Conservation (phyloP, 2,888 invertebrate species). For the Eupithecia pulchellata region DNA sequence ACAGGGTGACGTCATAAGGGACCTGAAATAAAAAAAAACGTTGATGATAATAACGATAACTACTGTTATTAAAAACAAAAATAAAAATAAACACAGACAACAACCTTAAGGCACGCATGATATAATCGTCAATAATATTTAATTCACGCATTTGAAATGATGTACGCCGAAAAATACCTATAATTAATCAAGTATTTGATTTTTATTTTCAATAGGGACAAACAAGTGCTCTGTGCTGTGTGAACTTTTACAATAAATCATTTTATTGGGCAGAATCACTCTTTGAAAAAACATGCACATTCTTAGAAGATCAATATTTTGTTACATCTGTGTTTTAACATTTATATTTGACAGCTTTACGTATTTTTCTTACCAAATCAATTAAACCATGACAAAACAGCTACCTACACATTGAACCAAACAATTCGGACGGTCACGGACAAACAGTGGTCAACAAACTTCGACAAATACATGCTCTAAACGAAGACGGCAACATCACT, state of each 20-base stretch:
- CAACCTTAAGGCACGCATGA: slow-evolving; percentile 6
- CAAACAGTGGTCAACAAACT: slow-evolving; percentile 52
- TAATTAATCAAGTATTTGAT: background rate
- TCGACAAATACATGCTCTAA: slow-evolving; percentile 61
- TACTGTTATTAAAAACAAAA: background rate
- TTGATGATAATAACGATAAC: background rate
- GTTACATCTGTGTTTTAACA: background rate
- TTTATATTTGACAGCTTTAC: background rate
- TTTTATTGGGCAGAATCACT: background rate
- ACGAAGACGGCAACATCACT: slow-evolving; percentile 70
- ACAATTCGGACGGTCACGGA: slow-evolving; percentile 48
- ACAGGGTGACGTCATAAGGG: slow-evolving; percentile 98
- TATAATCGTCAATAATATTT: background rate
- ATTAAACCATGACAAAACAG: slow-evolving; percentile 21
- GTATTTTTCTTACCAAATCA: slow-evolving; percentile 10
- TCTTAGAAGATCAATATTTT: background rate
- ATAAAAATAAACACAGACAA: background rate
- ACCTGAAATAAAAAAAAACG: slow-evolving; percentile 82
- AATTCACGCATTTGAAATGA: slow-evolving; percentile 8
- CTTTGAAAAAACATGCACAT: slow-evolving; percentile 12
- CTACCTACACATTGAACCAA: slow-evolving; percentile 40
- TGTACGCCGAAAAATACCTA: background rate
- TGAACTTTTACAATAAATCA: background rate
- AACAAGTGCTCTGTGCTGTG: slow-evolving; percentile 7
- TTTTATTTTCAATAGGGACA: background rate